Percentiles rank a stretch among this genome's conserved stretches.
phyloP scores from a whole-genome alignment of 2,797 vertebrate genomes.

The Rhabdophis nuchalis region DNA sequence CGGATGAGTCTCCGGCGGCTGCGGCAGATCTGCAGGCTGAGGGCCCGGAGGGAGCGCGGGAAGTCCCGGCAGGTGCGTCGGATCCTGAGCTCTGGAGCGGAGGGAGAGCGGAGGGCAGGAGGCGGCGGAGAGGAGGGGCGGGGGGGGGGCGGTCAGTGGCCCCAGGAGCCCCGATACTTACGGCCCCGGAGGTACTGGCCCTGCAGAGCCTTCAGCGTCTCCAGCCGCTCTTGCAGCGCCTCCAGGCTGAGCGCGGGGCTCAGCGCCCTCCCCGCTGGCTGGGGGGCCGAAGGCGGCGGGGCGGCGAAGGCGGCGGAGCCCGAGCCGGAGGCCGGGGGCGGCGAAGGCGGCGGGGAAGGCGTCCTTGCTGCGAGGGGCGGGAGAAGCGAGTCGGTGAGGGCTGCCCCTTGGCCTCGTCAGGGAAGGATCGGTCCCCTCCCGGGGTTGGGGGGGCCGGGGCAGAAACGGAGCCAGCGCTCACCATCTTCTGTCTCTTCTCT shows the following conservation, averaged over 20 bases:
- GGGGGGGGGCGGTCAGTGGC: too few species aligned
- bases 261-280: neutral
- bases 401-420: neutral
- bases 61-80: conserved; percentile 17
- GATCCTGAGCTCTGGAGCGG: neutral
- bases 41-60: neutral
- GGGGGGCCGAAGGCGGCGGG: neutral
- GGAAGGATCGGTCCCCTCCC: neutral
- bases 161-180: neutral
- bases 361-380: neutral
- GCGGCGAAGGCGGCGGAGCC: neutral
- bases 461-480: neutral
- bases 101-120: too few species aligned
- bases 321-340: neutral
- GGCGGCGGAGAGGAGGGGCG: neutral
- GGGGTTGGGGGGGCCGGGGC: neutral
- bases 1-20: neutral
- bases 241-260: neutral
- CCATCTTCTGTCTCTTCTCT: neutral
- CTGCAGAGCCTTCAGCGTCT: neutral
- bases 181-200: neutral
- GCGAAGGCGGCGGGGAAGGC: neutral
- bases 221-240: neutral
- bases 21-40: conserved; percentile 9
- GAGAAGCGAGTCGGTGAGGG: neutral